Base-by-base conservation (phyloP, 2,113 vertebrate species). In the human (Homo sapiens) region DNA sequence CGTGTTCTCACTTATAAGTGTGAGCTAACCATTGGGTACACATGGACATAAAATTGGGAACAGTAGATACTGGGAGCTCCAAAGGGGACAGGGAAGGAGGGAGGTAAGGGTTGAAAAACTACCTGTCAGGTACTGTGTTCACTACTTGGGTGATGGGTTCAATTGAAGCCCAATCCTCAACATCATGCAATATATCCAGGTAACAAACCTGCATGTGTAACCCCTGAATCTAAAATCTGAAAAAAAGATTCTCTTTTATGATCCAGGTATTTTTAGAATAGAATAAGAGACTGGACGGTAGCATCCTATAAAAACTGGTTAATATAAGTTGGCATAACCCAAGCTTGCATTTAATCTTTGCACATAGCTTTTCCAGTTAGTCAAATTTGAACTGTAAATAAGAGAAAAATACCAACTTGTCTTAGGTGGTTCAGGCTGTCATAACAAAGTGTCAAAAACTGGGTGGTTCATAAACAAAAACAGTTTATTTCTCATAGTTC, bases 341-440 rank as follows among this genome's bases (percentile, higher is more conserved):
- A 93, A 82, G 43, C 43, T 91, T 72, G 6, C n/a, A 64, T 96
- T 81, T 50, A 73, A 55, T 86, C 48, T 97, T 80, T 64, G 35
- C 40, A 55, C 25, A 2, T 70, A 61, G 6, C 40, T 79, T 86
- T 95, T 91, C 59, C 64, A 43, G 68, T 92, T 75, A 27, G 11
- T 90, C 55, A 66, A 17, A 38, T 1, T 50, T 80, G 32, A 85
- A n/a, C 40, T 75, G 25, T 48, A 30, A 93, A 40, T 82, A 32
- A 45, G 72, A 82, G 32, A 83, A 30, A 76, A 45, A 32, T 27
- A 61, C 25, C 66, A 76, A 17, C 10, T 14, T 64, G 27, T 78
- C 59, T 88, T 50, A 59, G 50, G 57, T 48, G 20, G 45, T 40
- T 90, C 6, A 3, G 50, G 25, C 59, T 66, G 3, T 23, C 80